Conservation (phyloP, 2,113 vertebrate species). For the Tyrannus savana region DNA sequence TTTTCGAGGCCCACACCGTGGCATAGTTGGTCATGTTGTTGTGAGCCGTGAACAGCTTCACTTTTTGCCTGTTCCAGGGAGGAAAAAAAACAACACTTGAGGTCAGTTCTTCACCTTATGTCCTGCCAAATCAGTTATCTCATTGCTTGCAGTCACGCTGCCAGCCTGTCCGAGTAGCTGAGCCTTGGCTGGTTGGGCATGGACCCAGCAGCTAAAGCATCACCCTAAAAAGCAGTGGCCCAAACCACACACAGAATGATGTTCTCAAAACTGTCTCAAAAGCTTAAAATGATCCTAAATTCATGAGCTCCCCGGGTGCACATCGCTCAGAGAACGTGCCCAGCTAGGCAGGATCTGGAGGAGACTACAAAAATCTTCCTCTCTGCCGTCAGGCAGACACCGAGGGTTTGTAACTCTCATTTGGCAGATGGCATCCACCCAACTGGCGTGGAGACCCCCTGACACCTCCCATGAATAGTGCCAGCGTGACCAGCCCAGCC, state of each 20-base stretch:
- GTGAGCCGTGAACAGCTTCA: constrained; percentile 96
- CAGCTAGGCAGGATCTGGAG: neutral
- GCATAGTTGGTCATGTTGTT: constrained; percentile 99
- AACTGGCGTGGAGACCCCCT: neutral
- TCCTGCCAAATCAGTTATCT: neutral
- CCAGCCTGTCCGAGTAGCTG: neutral
- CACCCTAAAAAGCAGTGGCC: neutral
- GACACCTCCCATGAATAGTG: neutral
- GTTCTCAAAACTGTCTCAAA: neutral
- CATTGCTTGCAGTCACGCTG: neutral
- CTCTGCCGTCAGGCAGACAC: neutral
- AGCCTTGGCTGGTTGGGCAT: neutral
- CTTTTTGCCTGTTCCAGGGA: constrained; percentile 84
- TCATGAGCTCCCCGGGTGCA: neutral
- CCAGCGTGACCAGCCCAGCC: neutral
- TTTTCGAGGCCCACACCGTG: constrained; percentile 97
- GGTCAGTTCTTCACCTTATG: neutral
- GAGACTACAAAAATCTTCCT: neutral
- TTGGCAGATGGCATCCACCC: neutral
- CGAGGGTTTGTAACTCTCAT: neutral
- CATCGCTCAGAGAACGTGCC: neutral
- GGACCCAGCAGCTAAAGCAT: neutral
- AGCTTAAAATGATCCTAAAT: neutral
- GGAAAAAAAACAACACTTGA: neutral
- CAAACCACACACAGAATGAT: neutral